Conservation (phyloP, 2,113 vertebrate species). For the Morone chrysops region DNA sequence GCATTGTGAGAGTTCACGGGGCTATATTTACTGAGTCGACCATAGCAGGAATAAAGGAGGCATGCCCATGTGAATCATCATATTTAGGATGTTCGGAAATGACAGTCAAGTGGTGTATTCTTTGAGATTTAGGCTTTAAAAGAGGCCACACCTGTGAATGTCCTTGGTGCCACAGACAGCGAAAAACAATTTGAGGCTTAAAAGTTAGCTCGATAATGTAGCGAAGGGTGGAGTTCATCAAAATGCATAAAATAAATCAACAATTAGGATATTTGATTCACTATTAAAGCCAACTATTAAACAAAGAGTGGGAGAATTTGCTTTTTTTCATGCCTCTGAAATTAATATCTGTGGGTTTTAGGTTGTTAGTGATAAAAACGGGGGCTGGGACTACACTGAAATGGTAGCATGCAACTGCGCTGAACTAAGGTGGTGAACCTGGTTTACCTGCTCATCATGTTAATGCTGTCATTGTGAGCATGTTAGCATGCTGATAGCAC, state of each 20-base stretch:
- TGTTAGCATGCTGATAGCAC: neutral
- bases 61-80: conserved; percentile 48
- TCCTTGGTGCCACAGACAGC: neutral
- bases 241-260: neutral
- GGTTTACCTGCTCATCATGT: neutral
- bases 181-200: neutral
- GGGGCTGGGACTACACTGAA: too few relatives aligned
- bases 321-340: neutral
- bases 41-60: conserved; percentile 28
- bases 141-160: neutral
- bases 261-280: neutral
- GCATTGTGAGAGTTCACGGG: conserved; percentile 23
- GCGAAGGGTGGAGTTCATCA: neutral
- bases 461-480: neutral
- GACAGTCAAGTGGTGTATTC: neutral
- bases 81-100: conserved; percentile 18
- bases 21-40: conserved; percentile 35
- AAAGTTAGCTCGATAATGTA: neutral
- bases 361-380: neutral
- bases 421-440: too few relatives aligned
- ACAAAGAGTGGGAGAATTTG: too few relatives aligned
- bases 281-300: too few relatives aligned
- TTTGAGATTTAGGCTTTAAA: neutral
- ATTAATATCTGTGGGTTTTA: neutral
- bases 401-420: too few relatives aligned